phyloP scores from a whole-genome alignment of 2,797 vertebrate genomes.

The Synaphobranchus kaupii region DNA sequence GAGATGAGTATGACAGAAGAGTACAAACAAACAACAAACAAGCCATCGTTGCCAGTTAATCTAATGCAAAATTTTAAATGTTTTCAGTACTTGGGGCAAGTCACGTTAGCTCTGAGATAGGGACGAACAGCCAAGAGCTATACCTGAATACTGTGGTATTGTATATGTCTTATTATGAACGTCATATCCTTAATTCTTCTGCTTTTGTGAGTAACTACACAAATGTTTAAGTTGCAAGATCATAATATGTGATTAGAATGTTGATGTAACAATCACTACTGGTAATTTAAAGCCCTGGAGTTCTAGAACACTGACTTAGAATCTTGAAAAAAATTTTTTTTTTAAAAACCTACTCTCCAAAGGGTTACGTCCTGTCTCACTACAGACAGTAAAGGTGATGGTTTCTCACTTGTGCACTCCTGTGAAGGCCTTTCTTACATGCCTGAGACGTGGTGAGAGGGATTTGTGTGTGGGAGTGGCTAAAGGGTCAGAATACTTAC shows the following conservation, averaged over 20 bases:
- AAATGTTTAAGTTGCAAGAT: too few relatives aligned
- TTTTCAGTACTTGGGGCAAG: neutral
- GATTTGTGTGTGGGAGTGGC: neutral
- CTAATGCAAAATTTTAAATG: neutral
- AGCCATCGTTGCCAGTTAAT: neutral
- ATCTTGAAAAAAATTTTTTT: too few relatives aligned
- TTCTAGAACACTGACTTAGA: too few relatives aligned
- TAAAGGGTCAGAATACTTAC: slow-evolving; percentile 71
- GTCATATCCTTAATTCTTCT: neutral
- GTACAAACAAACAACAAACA: neutral
- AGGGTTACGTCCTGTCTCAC: neutral
- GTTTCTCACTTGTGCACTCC: neutral
- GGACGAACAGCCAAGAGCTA: neutral
- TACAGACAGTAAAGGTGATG: neutral
- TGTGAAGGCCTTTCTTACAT: neutral
- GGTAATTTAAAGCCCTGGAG: too few relatives aligned
- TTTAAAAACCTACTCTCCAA: too few relatives aligned
- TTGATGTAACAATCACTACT: too few relatives aligned
- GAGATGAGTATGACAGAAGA: slow-evolving; percentile 38
- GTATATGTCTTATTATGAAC: neutral
- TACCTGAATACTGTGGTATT: neutral
- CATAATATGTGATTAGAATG: too few relatives aligned
- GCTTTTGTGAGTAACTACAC: too few relatives aligned
- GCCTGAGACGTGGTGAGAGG: too few relatives aligned
- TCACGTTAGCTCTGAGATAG: neutral